These are phyloP conservation scores for Boleophthalmus pectinirostris DNA, from an alignment of 2,113 vertebrate genomes.

Conservation along the genomic window DNA sequence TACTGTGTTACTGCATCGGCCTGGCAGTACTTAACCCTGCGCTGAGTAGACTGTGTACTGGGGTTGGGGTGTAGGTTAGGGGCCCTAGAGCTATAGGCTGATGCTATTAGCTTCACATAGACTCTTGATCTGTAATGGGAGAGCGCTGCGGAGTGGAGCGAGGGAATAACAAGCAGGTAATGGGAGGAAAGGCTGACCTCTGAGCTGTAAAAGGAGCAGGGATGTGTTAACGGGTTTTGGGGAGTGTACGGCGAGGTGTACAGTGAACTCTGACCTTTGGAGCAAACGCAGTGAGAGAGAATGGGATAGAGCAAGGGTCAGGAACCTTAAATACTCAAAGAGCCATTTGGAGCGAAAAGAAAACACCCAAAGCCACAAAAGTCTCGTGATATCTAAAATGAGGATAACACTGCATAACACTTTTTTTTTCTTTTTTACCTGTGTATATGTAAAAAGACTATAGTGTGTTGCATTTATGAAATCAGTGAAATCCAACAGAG, in stretches of 20 bases:
- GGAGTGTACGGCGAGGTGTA: slow-evolving; percentile 41
- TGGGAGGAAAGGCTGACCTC: slow-evolving; percentile 75
- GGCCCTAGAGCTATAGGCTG: slow-evolving; percentile 60
- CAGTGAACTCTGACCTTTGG: slow-evolving; percentile 57
- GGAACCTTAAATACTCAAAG: too few relatives aligned
- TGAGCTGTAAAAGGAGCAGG: slow-evolving; percentile 57
- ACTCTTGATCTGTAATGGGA: slow-evolving; percentile 73
- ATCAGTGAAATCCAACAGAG: too few relatives aligned
- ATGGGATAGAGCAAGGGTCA: too few relatives aligned
- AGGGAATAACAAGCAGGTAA: slow-evolving; percentile 67
- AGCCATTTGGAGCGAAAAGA: too few relatives aligned
- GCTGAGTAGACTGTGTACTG: slow-evolving; percentile 37
- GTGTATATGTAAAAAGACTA: too few relatives aligned
- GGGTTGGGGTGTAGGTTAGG: slow-evolving; percentile 51
- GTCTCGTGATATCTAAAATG: too few relatives aligned
- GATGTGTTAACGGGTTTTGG: slow-evolving; percentile 64
- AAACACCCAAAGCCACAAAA: too few relatives aligned
- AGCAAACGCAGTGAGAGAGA: slow-evolving; percentile 5
- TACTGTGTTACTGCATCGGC: slow-evolving; percentile 12
- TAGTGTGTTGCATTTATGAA: too few relatives aligned
- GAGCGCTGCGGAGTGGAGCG: slow-evolving; percentile 62
- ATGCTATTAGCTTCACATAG: slow-evolving; percentile 58
- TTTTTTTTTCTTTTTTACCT: too few relatives aligned
- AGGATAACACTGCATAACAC: too few relatives aligned
- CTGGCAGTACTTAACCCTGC: slow-evolving; percentile 59